A percentile compares a stretch with the other conserved stretches of the same genome.
These are phyloP conservation scores for Autographa gamma DNA, from an alignment of 2,888 invertebrate species.

Conservation along the genomic window DNA sequence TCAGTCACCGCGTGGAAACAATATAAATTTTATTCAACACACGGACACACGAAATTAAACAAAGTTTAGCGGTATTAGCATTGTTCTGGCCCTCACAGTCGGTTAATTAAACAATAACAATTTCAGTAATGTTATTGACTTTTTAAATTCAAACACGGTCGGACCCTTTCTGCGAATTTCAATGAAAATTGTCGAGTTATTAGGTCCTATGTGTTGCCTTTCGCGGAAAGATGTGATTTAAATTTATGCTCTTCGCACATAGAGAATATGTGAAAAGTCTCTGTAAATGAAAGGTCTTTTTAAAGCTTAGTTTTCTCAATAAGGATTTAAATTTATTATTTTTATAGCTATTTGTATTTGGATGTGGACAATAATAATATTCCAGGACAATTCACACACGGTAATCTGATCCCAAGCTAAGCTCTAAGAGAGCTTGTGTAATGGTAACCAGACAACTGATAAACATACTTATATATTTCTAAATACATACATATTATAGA, in stretches of 20 bases:
- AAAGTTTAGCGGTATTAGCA: conserved; percentile 56
- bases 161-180: conserved; percentile 30
- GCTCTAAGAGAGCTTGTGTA: no score
- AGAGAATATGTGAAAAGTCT: neutral
- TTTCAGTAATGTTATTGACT: conserved; percentile 57
- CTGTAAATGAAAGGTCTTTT: no score
- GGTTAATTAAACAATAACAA: conserved; percentile 65
- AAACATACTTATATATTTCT: no score
- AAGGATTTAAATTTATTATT: no score
- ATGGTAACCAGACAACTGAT: no score
- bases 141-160: conserved; percentile 55
- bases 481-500: no score
- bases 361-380: no score
- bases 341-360: no score
- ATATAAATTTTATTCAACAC: conserved; percentile 56
- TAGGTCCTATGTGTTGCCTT: neutral
- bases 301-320: no score
- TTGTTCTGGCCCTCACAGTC: conserved; percentile 47
- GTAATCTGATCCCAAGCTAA: no score
- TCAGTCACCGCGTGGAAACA: conserved; percentile 47
- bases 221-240: neutral
- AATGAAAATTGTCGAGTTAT: conserved; percentile 37
- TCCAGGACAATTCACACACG: no score
- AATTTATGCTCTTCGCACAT: neutral
- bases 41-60: conserved; percentile 52